phyloP scores from a whole-genome alignment of 2,888 invertebrate species.

The Campoplex nolae region DNA sequence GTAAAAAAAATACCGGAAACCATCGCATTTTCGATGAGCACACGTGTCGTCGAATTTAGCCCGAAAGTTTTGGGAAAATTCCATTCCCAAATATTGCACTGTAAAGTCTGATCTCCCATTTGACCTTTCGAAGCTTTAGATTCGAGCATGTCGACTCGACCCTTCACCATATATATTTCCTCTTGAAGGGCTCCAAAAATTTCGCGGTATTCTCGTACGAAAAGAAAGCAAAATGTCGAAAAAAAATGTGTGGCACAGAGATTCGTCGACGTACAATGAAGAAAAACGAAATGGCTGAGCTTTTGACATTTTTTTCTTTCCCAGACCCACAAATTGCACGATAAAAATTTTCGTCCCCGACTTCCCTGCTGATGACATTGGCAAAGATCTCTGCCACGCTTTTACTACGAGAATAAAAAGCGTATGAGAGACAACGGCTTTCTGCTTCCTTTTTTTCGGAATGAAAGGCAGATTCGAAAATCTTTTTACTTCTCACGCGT shows the following conservation, averaged over 20 bases:
- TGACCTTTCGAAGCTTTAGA: neutral
- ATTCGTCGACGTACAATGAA: neutral
- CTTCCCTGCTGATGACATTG: neutral
- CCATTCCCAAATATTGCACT: neutral
- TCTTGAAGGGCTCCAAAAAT: neutral
- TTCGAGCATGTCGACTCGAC: neutral
- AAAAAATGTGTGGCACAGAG: neutral
- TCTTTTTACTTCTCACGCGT: conserved; percentile 29
- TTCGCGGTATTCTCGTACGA: neutral
- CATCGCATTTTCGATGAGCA: neutral
- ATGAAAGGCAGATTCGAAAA: neutral
- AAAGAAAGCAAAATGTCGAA: neutral
- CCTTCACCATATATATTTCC: neutral
- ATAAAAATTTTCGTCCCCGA: neutral
- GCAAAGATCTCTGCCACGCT: neutral
- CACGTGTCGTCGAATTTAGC: neutral
- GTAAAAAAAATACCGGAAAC: neutral
- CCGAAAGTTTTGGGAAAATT: neutral
- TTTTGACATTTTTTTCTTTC: neutral
- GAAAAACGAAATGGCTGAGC: neutral
- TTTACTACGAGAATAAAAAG: conserved; percentile 38
- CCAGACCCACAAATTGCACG: neutral
- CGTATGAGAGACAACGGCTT: neutral
- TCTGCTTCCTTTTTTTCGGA: too few relatives aligned
- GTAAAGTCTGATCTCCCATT: neutral